Evolutionary conservation across 2,113 vertebrate genomes (phyloP).

Genomic region (Macquaria ambigua): DNA sequence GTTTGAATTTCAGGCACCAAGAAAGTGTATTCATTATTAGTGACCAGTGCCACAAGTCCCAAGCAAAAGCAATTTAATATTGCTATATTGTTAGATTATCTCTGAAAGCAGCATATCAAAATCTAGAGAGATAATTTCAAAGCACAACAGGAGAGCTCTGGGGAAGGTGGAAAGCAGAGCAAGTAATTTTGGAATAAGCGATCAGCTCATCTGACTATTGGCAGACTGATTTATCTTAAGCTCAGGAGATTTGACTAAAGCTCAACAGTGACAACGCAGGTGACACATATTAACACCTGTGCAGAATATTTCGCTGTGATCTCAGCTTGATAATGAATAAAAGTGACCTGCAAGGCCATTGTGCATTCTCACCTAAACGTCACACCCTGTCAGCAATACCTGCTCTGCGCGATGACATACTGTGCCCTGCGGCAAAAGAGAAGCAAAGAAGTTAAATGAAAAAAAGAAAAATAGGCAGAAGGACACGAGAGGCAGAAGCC

Average conservation of each 20-base stretch:
- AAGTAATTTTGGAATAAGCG: slow-evolving; percentile 48
- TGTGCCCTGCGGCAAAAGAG: slow-evolving; percentile 54
- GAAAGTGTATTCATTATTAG: slow-evolving; percentile 29
- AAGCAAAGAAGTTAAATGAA: slow-evolving; percentile 50
- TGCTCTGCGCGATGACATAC: slow-evolving; percentile 54
- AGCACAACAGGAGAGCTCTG: slow-evolving; percentile 35
- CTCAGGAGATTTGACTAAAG: slow-evolving; percentile 46
- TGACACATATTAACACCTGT: slow-evolving; percentile 56
- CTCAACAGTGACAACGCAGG: slow-evolving; percentile 46
- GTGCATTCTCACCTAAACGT: slow-evolving; percentile 54
- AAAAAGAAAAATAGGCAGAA: slow-evolving; percentile 52
- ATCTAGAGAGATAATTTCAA: slow-evolving; percentile 40
- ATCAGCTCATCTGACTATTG: slow-evolving; percentile 47
- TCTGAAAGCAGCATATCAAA: slow-evolving; percentile 31
- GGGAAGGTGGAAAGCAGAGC: slow-evolving; percentile 19
- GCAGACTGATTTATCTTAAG: slow-evolving; percentile 43
- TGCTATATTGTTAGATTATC: slow-evolving; percentile 21
- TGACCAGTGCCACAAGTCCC: slow-evolving; percentile 28
- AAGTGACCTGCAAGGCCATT: slow-evolving; percentile 61
- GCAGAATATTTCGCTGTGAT: slow-evolving; percentile 52
- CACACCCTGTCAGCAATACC: slow-evolving; percentile 57
- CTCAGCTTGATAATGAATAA: slow-evolving; percentile 64
- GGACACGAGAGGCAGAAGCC: slow-evolving; percentile 18
- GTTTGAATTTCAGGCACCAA: not conserved
- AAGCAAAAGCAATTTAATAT: slow-evolving; percentile 36